These are phyloP conservation scores for Damaliscus lunatus DNA, from an alignment of 2,113 vertebrate species.

Conservation along the genomic window DNA sequence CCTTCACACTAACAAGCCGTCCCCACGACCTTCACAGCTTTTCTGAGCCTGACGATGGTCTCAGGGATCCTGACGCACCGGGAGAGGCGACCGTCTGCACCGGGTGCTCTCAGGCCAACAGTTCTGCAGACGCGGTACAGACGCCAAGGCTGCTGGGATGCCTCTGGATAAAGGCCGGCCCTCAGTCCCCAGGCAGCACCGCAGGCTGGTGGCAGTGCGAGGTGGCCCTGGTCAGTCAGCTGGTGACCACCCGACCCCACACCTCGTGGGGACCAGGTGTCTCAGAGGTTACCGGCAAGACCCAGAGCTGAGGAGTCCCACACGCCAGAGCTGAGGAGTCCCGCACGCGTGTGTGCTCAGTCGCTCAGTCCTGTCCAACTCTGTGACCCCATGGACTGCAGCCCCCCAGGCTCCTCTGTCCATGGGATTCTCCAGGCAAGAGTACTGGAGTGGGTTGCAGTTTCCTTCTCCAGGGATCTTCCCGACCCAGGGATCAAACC, in stretches of 20 bases:
- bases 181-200: too few species aligned
- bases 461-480: background rate
- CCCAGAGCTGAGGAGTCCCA: background rate
- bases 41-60: background rate
- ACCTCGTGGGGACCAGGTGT: background rate
- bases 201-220: background rate
- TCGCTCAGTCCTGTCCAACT: rapidly evolving
- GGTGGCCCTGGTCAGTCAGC: background rate
- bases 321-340: background rate
- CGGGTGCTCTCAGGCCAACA: rapidly evolving
- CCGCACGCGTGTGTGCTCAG: rapidly evolving
- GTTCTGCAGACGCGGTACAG: background rate
- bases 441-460: background rate
- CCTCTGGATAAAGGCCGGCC: background rate
- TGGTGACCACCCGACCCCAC: background rate
- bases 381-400: background rate
- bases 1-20: rapidly evolving
- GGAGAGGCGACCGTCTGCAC: rapidly evolving
- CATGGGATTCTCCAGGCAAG: background rate
- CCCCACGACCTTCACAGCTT: rapidly evolving
- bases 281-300: background rate
- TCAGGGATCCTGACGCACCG: background rate
- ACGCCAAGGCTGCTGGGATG: background rate
- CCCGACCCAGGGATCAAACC: background rate
- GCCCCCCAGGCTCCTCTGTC: background rate